Evolutionary conservation across 2,888 invertebrate species (phyloP).

Genomic region (Drosophila monieri): DNA sequence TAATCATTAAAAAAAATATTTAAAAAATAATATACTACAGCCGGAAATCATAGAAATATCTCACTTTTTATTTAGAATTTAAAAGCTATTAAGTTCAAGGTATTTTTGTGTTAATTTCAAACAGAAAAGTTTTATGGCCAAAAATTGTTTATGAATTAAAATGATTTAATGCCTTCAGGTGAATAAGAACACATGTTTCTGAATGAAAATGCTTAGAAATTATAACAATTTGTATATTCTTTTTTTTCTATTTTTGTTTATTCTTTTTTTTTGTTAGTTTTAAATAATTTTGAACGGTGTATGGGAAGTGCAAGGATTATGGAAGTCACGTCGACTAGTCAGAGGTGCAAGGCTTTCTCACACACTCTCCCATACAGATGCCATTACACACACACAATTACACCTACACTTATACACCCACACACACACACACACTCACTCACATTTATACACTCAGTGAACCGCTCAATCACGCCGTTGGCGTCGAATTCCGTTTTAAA

Average conservation of each 20-base stretch:
- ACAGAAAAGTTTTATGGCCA: background rate
- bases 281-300: slow-evolving; percentile 9
- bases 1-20: background rate
- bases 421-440: slow-evolving; percentile 1
- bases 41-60: background rate
- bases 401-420: slow-evolving; percentile 3
- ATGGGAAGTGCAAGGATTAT: slow-evolving; percentile 33
- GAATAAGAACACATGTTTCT: background rate
- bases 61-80: background rate
- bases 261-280: background rate
- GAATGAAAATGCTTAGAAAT: background rate
- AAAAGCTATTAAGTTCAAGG: background rate
- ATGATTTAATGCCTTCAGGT: slow-evolving; percentile 2
- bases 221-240: too few species aligned
- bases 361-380: background rate
- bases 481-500: slow-evolving; percentile 47
- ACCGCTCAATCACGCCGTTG: slow-evolving; percentile 27
- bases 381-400: background rate
- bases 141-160: slow-evolving; percentile 1
- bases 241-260: background rate
- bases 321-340: slow-evolving; percentile 25
- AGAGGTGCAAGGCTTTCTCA: slow-evolving; percentile 26
- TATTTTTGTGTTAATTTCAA: slow-evolving; percentile 1
- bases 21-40: background rate
- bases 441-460: slow-evolving; percentile 7